Evolutionary conservation across 2,797 vertebrate genomes (phyloP).

Genomic region (Trachops cirrhosus): DNA sequence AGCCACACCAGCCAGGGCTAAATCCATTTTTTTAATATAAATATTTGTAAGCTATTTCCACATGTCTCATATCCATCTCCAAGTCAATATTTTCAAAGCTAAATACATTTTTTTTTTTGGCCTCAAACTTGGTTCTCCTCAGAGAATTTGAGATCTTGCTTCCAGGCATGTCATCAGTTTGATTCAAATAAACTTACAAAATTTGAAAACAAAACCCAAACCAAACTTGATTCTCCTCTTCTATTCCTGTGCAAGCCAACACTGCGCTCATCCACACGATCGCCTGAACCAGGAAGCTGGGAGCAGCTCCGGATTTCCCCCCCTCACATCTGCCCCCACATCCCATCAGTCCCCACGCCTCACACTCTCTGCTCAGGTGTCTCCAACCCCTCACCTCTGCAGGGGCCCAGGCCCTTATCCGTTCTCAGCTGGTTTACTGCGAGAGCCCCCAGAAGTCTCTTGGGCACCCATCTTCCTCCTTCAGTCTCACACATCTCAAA

Average conservation of each 20-base stretch:
- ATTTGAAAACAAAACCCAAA: too few relatives aligned
- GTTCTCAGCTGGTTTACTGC: too few relatives aligned
- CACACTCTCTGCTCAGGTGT: background rate
- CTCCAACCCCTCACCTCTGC: background rate
- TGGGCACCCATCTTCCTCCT: background rate
- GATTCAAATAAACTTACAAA: background rate
- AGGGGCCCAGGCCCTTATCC: background rate
- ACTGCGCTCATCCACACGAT: background rate
- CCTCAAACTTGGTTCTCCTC: too few relatives aligned
- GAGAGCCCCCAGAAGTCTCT: background rate
- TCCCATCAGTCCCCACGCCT: background rate
- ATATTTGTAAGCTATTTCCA: background rate
- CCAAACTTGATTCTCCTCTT: background rate
- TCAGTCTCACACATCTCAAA: background rate
- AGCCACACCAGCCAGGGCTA: too few relatives aligned
- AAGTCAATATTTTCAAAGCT: constrained; percentile 15
- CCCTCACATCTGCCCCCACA: background rate
- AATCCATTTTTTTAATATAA: too few relatives aligned
- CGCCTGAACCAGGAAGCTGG: background rate
- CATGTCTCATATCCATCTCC: background rate
- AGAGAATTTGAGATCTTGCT: background rate
- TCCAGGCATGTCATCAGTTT: background rate
- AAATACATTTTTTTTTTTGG: background rate
- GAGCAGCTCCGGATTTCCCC: background rate
- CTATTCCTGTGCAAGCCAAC: background rate